Evolutionary conservation across 1,140 invertebrate genomes (phyloP).

Genomic region (Drosophila nebulosa): DNA sequence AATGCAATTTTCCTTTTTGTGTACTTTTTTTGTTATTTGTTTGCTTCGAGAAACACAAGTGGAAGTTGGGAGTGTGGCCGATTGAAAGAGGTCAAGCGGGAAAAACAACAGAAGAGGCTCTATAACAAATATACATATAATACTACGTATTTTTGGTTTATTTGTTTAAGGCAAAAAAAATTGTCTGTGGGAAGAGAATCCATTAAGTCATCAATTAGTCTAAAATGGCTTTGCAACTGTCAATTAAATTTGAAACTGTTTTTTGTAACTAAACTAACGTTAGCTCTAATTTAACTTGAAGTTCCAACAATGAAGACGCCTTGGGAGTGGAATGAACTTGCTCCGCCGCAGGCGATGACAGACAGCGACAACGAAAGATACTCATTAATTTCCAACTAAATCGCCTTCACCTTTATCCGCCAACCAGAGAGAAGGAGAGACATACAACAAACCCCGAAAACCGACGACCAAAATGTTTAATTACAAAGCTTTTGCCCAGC

Average conservation of each 20-base stretch:
- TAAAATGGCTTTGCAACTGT: constrained; percentile 51
- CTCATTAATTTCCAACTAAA: constrained; percentile 56
- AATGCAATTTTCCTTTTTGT: constrained; percentile 2
- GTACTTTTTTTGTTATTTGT: background rate
- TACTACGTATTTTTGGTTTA: background rate
- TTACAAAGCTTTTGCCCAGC: constrained; percentile 44
- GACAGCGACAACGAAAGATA: constrained; percentile 13
- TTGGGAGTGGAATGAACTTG: constrained; percentile 47
- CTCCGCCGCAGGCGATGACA: constrained; percentile 32
- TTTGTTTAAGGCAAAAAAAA: background rate
- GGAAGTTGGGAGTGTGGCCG: background rate
- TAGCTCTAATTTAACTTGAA: constrained; percentile 60
- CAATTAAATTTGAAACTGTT: constrained; percentile 58
- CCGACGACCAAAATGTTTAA: constrained; percentile 14
- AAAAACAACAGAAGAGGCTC: background rate
- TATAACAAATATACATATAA: background rate
- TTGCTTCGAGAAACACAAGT: background rate
- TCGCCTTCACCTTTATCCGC: constrained; percentile 3
- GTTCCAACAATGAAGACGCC: constrained; percentile 7
- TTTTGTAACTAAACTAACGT: constrained; percentile 43
- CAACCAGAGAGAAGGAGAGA: too few relatives aligned
- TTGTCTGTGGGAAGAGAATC: background rate
- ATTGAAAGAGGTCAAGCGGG: background rate
- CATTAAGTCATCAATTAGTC: constrained; percentile 56
- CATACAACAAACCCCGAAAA: background rate